phyloP scores from a whole-genome alignment of 2,113 vertebrate genomes.

The Pituophis catenifer region DNA sequence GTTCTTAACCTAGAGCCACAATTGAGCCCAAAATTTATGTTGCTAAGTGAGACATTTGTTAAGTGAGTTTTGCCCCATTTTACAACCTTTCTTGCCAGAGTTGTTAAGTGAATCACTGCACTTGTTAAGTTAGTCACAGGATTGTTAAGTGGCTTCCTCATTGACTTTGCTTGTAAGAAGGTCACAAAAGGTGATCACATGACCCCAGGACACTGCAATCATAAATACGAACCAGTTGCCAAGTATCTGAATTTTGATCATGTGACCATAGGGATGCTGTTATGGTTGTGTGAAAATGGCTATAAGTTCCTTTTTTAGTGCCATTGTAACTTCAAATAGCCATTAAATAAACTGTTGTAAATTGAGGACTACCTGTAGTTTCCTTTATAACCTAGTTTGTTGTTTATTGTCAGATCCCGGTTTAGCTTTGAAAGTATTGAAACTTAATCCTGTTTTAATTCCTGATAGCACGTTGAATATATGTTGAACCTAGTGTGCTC shows the following conservation, averaged over 20 bases:
- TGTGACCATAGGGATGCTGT: neutral
- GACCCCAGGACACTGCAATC: neutral
- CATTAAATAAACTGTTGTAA: neutral
- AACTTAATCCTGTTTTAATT: neutral
- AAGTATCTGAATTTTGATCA: neutral
- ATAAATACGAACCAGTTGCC: neutral
- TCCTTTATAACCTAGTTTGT: neutral
- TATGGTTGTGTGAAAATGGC: neutral
- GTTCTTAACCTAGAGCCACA: neutral
- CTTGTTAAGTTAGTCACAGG: too few species aligned
- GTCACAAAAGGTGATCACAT: neutral
- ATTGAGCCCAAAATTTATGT: neutral
- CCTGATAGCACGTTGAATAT: neutral
- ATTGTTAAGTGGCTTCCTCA: neutral
- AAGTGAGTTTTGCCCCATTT: neutral
- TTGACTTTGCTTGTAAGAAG: neutral
- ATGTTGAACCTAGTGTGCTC: neutral
- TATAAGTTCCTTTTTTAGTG: neutral
- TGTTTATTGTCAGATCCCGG: neutral
- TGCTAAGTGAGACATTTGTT: neutral
- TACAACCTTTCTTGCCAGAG: neutral
- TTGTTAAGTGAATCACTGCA: neutral
- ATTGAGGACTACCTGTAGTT: neutral
- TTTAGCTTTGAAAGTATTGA: neutral
- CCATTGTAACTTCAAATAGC: neutral